Evolutionary conservation across 1,140 invertebrate species (phyloP).

Genomic region (Drosophila bocqueti): DNA sequence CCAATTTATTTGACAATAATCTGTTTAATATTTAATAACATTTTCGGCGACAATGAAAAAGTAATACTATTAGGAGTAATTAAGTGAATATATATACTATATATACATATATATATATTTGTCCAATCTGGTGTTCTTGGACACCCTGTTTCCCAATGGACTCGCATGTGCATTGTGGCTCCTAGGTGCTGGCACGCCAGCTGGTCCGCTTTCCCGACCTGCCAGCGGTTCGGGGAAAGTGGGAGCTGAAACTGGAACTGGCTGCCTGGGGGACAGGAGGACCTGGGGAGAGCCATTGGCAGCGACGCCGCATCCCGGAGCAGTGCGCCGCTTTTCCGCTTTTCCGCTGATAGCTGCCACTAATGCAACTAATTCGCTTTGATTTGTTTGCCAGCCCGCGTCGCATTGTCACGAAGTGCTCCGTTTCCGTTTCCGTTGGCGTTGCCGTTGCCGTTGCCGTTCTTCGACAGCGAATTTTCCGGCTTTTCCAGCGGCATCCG

Average conservation of each 20-base stretch:
- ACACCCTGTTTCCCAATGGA: slow-evolving; percentile 38
- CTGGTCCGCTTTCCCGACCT: slow-evolving; percentile 18
- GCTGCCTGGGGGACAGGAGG: not conserved
- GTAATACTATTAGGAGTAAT: not conserved
- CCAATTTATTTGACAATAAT: no score
- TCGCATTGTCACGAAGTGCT: slow-evolving; percentile 65
- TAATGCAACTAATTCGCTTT: slow-evolving; percentile 70
- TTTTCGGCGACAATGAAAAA: no score
- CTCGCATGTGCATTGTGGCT: slow-evolving; percentile 42
- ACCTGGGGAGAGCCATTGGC: slow-evolving; percentile 23
- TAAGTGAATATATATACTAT: not conserved
- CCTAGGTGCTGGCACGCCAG: slow-evolving; percentile 45
- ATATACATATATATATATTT: not conserved
- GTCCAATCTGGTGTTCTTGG: not conserved
- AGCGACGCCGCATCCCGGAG: slow-evolving; percentile 35
- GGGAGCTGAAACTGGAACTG: slow-evolving; percentile 4
- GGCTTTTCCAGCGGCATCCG: slow-evolving; percentile 27
- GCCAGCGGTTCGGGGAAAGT: slow-evolving; percentile 22
- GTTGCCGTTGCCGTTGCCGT: not conserved
- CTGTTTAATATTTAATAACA: no score
- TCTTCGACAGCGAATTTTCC: slow-evolving; percentile 11
- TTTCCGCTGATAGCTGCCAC: slow-evolving; percentile 62
- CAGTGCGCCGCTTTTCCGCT: slow-evolving; percentile 9
- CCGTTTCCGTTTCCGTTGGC: slow-evolving; percentile 20
- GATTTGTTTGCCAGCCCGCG: slow-evolving; percentile 61